These are phyloP conservation scores for Diaprepes abbreviatus DNA, from an alignment of 2,888 invertebrate species.

Conservation along the genomic window DNA sequence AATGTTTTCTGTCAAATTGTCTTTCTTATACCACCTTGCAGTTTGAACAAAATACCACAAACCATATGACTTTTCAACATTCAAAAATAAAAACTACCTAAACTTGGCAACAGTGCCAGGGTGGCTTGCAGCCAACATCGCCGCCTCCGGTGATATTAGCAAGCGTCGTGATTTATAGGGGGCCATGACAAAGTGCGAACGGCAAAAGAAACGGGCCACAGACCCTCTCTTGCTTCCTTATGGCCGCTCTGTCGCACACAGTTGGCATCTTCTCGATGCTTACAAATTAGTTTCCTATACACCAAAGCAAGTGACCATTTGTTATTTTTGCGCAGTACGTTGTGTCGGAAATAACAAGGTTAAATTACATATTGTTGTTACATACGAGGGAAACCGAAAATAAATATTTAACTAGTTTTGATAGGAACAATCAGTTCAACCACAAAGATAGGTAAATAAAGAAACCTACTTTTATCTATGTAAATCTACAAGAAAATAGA, in stretches of 20 bases:
- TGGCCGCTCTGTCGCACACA: slow-evolving; percentile 27
- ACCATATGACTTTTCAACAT: too few relatives aligned
- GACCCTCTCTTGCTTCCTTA: slow-evolving; percentile 19
- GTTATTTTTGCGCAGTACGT: slow-evolving; percentile 24
- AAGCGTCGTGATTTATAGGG: slow-evolving; percentile 60
- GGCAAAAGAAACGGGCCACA: slow-evolving; percentile 56
- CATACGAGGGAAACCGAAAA: too few relatives aligned
- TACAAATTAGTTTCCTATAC: slow-evolving; percentile 33
- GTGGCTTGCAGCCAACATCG: slow-evolving; percentile 38
- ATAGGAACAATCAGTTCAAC: too few relatives aligned
- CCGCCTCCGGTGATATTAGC: slow-evolving; percentile 57
- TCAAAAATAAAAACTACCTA: slow-evolving; percentile 1
- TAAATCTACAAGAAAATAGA: too few relatives aligned
- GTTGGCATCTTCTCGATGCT: slow-evolving; percentile 31
- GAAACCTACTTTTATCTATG: too few relatives aligned
- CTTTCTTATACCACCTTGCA: too few relatives aligned
- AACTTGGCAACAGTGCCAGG: slow-evolving; percentile 36
- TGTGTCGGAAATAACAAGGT: neutral
- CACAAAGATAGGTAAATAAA: too few relatives aligned
- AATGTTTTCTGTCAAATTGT: too few relatives aligned
- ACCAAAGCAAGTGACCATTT: slow-evolving; percentile 19
- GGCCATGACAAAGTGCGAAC: slow-evolving; percentile 60
- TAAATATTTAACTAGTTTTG: too few relatives aligned
- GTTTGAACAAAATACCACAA: too few relatives aligned
- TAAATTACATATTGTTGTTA: neutral